Percentiles rank a stretch among this genome's conserved stretches.
phyloP scores from a whole-genome alignment of 2,888 invertebrate genomes.

The Brachyptera risi region DNA sequence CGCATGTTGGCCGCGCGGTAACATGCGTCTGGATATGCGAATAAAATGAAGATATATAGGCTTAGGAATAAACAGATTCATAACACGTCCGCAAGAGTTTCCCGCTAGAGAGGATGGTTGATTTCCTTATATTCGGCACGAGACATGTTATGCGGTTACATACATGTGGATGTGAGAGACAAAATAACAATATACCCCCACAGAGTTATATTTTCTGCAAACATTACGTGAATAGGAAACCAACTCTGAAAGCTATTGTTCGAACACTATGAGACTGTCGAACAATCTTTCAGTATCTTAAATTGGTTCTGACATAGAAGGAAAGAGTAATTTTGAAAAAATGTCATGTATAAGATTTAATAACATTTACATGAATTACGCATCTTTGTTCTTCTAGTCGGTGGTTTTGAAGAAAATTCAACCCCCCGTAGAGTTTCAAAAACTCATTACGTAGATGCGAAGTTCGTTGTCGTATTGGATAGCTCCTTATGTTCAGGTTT shows the following conservation, averaged over 20 bases:
- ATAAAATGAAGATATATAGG: too few relatives aligned
- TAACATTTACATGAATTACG: conserved; percentile 28
- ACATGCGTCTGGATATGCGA: too few relatives aligned
- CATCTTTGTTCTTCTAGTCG: conserved; percentile 6
- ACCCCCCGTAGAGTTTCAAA: not conserved
- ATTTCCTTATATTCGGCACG: too few relatives aligned
- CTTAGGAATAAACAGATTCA: not conserved
- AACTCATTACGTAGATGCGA: not conserved
- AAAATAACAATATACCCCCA: not conserved
- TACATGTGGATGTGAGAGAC: not conserved
- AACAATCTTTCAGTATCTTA: not conserved
- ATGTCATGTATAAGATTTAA: conserved; percentile 11
- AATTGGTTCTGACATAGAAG: not conserved
- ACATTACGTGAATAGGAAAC: not conserved
- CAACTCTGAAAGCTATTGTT: not conserved
- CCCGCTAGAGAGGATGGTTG: too few relatives aligned
- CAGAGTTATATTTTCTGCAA: not conserved
- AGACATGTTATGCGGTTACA: too few relatives aligned
- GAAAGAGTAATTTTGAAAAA: not conserved
- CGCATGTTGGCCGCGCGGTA: too few relatives aligned
- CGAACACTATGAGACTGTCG: not conserved
- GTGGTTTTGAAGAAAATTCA: not conserved
- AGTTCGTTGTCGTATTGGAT: too few relatives aligned
- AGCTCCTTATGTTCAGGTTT: too few relatives aligned
- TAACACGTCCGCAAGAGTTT: not conserved